Conservation (phyloP, 2,797 vertebrate genomes). For the Phrynocephalus forsythii region DNA sequence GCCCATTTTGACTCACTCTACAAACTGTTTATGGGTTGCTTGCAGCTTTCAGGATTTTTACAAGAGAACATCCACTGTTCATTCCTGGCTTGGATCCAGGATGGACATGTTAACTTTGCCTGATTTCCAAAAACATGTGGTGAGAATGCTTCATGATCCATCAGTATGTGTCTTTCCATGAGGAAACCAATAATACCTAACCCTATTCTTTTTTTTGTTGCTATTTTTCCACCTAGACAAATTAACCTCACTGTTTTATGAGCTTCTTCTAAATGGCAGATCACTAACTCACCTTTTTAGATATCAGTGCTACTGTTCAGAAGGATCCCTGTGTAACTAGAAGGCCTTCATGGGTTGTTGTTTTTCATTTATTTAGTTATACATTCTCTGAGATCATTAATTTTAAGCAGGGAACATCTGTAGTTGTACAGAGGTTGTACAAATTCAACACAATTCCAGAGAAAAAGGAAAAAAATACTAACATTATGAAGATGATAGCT, state of each 20-base stretch:
- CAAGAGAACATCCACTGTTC: conserved; percentile 84
- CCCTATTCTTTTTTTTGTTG: conserved; percentile 39
- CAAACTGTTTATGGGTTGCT: conserved; percentile 83
- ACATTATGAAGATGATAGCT: neutral
- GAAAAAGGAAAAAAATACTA: conserved; percentile 53
- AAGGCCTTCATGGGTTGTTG: conserved; percentile 34
- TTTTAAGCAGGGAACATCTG: conserved; percentile 54
- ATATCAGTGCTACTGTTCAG: conserved; percentile 70
- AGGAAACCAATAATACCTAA: conserved; percentile 60
- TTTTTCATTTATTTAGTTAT: conserved; percentile 39
- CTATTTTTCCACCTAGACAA: conserved; percentile 75
- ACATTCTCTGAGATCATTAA: conserved; percentile 72
- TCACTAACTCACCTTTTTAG: conserved; percentile 75
- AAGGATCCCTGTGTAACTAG: conserved; percentile 68
- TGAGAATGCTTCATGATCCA: conserved; percentile 74
- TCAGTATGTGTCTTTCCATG: conserved; percentile 76
- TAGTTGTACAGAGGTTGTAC: conserved; percentile 69
- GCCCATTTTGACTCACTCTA: conserved; percentile 80
- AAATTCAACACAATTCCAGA: conserved; percentile 62
- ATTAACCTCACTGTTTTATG: conserved; percentile 77
- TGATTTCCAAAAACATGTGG: conserved; percentile 81
- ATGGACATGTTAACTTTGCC: conserved; percentile 77
- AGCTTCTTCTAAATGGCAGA: conserved; percentile 75
- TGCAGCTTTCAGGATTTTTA: conserved; percentile 78
- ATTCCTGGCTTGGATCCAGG: conserved; percentile 77